A percentile compares a stretch with the other conserved stretches of the same genome.
phyloP scores from a whole-genome alignment of 2,797 vertebrate genomes.

The Hydrolagus colliei region DNA sequence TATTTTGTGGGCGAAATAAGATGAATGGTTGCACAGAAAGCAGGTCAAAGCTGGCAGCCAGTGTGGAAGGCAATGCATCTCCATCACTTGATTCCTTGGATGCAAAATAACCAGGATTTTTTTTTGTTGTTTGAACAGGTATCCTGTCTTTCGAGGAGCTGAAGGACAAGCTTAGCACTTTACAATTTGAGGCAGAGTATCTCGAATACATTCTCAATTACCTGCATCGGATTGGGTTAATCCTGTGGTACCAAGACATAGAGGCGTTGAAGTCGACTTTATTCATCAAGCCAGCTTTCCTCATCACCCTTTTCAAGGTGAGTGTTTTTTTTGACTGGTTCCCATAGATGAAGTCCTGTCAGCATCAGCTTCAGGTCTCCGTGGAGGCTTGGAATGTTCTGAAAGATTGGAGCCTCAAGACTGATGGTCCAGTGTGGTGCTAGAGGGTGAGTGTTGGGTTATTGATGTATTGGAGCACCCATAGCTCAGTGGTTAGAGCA shows the following conservation, averaged over 20 bases:
- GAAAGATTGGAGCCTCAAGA: too few species aligned
- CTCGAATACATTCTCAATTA: slow-evolving; percentile 58
- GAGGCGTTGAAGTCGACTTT: slow-evolving; percentile 46
- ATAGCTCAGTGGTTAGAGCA: too few species aligned
- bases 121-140: slow-evolving; percentile 41
- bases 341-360: neutral
- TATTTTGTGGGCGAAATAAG: too few species aligned
- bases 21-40: too few species aligned
- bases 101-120: too few species aligned
- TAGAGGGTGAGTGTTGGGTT: too few species aligned
- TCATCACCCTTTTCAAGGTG: slow-evolving; percentile 66
- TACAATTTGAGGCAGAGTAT: slow-evolving; percentile 45
- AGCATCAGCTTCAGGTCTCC: neutral
- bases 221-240: slow-evolving; percentile 56
- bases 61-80: too few species aligned
- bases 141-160: slow-evolving; percentile 53
- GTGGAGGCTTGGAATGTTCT: too few species aligned
- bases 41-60: too few species aligned
- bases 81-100: too few species aligned
- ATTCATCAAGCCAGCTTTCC: slow-evolving; percentile 59
- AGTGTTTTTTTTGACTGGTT: neutral
- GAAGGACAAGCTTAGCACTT: slow-evolving; percentile 33
- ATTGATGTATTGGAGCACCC: too few species aligned
- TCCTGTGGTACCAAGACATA: slow-evolving; percentile 63
- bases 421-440: too few species aligned